These are phyloP conservation scores for Drosophila cardini DNA, from an alignment of 1,140 invertebrate species.

Conservation along the genomic window DNA sequence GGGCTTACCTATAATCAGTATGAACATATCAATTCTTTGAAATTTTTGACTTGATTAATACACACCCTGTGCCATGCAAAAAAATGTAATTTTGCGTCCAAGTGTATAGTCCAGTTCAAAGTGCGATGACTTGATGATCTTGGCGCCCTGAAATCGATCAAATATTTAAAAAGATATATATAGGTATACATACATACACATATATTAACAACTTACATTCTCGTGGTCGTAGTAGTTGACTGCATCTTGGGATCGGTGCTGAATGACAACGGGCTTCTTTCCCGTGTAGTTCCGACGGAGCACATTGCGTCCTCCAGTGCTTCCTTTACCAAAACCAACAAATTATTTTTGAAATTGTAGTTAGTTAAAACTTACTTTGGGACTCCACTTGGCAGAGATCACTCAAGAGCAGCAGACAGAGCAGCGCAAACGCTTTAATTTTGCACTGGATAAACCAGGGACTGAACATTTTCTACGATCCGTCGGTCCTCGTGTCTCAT, in stretches of 20 bases:
- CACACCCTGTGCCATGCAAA: slow-evolving; percentile 91
- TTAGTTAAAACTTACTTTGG: slow-evolving; percentile 53
- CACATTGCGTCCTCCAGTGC: slow-evolving; percentile 76
- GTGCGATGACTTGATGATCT: slow-evolving; percentile 94
- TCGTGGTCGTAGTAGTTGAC: slow-evolving; percentile 90
- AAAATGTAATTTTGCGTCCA: slow-evolving; percentile 96
- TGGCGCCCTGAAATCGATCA: slow-evolving; percentile 89
- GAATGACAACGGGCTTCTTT: slow-evolving; percentile 87
- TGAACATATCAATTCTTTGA: not conserved
- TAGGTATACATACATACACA: no score
- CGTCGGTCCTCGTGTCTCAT: slow-evolving; percentile 48
- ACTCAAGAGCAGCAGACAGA: slow-evolving; percentile 54
- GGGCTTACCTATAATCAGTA: slow-evolving; percentile 86
- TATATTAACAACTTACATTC: no score
- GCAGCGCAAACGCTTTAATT: slow-evolving; percentile 53
- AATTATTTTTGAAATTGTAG: not conserved
- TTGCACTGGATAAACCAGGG: slow-evolving; percentile 50
- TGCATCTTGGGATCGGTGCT: slow-evolving; percentile 88
- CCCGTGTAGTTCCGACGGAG: slow-evolving; percentile 79
- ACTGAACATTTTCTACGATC: slow-evolving; percentile 39
- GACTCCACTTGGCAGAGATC: slow-evolving; percentile 49
- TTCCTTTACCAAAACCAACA: slow-evolving; percentile 51
- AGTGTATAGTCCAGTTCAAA: slow-evolving; percentile 96
- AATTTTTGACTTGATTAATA: not conserved
- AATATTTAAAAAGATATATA: no score